These are phyloP conservation scores for Lucilia cuprina DNA, from an alignment of 1,140 invertebrate species.

Conservation along the genomic window DNA sequence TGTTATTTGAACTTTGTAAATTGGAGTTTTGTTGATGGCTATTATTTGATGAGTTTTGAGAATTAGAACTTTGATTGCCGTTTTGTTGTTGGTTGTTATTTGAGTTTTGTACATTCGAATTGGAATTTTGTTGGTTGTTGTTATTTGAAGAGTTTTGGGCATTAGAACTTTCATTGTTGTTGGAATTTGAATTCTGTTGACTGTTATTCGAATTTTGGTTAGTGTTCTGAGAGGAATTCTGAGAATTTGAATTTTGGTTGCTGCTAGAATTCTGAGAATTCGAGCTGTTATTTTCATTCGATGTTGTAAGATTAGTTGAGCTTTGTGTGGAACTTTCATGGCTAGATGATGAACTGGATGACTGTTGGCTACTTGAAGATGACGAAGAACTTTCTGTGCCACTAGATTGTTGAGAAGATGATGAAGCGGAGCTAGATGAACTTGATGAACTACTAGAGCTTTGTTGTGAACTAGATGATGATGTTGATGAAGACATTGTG, in stretches of 20 bases:
- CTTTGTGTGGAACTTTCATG: constrained; percentile 42
- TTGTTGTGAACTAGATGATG: constrained; percentile 38
- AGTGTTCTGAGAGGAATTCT: constrained; percentile 1
- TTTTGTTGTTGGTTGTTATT: not conserved
- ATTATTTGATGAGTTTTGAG: not conserved
- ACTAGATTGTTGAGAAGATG: constrained; percentile 38
- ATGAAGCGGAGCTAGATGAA: constrained; percentile 50
- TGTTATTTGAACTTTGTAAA: constrained; percentile 36
- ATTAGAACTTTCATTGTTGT: constrained; percentile 8
- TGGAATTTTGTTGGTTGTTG: constrained; percentile 20
- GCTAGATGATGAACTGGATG: constrained; percentile 40
- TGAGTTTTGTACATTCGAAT: not conserved
- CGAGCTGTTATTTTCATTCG: constrained; percentile 23
- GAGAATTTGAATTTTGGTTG: constrained; percentile 44
- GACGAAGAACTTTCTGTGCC: constrained; percentile 41
- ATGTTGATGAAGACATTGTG: constrained; percentile 47
- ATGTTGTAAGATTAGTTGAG: constrained; percentile 27
- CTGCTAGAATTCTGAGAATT: constrained; percentile 38
- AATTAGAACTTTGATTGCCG: not conserved
- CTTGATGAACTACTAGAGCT: constrained; percentile 45
- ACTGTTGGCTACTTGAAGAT: constrained; percentile 41
- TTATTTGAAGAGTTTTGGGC: not conserved
- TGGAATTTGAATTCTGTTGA: not conserved
- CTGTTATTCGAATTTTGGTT: not conserved
- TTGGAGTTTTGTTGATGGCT: not conserved